A percentile compares a stretch with the other conserved stretches of the same genome.
Conservation (phyloP, 2,888 invertebrate species). For the Phlogophora meticulosa region DNA sequence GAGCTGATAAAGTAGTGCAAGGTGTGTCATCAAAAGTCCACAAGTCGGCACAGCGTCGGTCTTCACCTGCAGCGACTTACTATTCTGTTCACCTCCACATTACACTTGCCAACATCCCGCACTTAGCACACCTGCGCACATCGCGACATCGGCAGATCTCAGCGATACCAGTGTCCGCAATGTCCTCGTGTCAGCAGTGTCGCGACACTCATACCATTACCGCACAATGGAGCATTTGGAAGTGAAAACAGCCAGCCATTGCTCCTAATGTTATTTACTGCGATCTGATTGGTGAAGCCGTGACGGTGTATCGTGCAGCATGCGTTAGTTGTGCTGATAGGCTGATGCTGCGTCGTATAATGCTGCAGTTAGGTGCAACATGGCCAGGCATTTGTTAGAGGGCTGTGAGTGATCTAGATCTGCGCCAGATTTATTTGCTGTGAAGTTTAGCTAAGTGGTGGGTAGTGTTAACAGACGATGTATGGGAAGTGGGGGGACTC, state of each 20-base stretch:
- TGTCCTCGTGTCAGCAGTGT: conserved; percentile 19
- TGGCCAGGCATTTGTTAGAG: conserved; percentile 37
- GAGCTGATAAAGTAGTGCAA: not conserved
- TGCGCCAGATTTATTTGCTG: conserved; percentile 19
- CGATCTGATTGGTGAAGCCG: conserved; percentile 57
- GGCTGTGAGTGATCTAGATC: conserved; percentile 52
- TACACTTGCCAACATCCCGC: conserved; percentile 37
- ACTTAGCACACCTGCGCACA: conserved; percentile 7
- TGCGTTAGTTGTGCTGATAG: conserved; percentile 58
- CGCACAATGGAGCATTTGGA: conserved; percentile 59
- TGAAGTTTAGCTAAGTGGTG: not conserved
- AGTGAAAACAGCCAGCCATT: conserved; percentile 49
- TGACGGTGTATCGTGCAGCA: conserved; percentile 53
- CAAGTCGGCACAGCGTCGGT: no score
- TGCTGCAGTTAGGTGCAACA: conserved; percentile 48
- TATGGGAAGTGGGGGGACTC: not conserved
- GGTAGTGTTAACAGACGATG: conserved; percentile 9
- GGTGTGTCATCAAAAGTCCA: not conserved
- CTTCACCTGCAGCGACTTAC: no score
- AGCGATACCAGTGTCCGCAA: conserved; percentile 23
- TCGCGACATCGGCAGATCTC: conserved; percentile 40
- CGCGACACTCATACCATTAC: conserved; percentile 53
- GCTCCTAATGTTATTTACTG: conserved; percentile 62
- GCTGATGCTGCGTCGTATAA: conserved; percentile 41
- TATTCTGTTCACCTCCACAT: conserved; percentile 35